Evolutionary conservation across 2,888 invertebrate genomes (phyloP), one percentile per base, ranked within the genome.

Genomic region (Ariolimax columbianus): DNA sequence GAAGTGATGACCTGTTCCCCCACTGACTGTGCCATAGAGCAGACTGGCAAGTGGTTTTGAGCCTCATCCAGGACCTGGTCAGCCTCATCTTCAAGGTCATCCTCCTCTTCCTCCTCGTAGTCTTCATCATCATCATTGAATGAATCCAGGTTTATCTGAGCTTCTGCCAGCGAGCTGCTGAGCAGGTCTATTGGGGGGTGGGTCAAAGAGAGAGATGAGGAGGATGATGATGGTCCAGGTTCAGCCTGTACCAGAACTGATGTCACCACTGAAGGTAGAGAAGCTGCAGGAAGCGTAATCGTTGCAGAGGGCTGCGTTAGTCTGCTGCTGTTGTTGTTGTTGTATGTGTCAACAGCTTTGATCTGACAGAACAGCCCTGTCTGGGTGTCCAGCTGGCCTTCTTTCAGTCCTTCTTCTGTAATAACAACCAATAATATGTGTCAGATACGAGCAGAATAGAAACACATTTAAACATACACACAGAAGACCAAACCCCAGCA

Each of bases 91-190:
- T 72, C 82, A 36, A 59, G 7, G n/a, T 72, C 73, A 36, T 47
- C 55, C 7, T 75, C 72, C 55, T 23, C 79, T 33, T 72, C 68
- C 43, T 80, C 68, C 0, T 72, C 84, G 36, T 51, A 72, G 7
- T 83, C 79, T 9, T 51, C 66, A 19, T 85, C 89, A 43, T 92
- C 92, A 55, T 92, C 91, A 73, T 91, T 90, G 78, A 92, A 93
- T 0, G 92, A 90, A 85, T 93, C 92, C 73, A 93, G 90, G 87
- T 93, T 92, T 82, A 93, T 92, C 85, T 93, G 91, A 9, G 93
- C 93, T 83, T 93, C 90, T 38, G 91, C 91, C 68, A 93, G 88
- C 2, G 93, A 93, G 83, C 92, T 93, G 81, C 92, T 92, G 19
- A 93, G 86, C 38, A 92, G 86, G 83, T 93, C 93, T 86, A 87